Evolutionary conservation across 2,888 invertebrate species (phyloP).

Genomic region (Pterostichus madidus): DNA sequence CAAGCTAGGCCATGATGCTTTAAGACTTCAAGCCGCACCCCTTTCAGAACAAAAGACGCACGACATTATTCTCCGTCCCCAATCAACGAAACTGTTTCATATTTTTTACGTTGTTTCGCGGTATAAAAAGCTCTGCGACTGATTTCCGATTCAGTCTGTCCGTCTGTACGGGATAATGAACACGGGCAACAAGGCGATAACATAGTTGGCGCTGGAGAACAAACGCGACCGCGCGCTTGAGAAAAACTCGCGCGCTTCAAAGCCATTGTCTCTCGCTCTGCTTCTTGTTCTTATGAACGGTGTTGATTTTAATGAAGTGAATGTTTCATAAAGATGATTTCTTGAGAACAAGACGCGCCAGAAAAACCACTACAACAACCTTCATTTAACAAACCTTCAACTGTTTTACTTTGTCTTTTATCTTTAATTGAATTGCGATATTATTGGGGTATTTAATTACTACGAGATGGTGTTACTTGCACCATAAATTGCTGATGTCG

Average conservation of each 20-base stretch:
- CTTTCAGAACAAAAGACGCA: constrained; percentile 28
- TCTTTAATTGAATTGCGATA: constrained; percentile 31
- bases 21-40: constrained; percentile 18
- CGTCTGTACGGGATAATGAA: constrained; percentile 67
- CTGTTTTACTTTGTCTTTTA: background rate
- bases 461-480: background rate
- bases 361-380: constrained; percentile 24
- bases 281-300: constrained; percentile 45
- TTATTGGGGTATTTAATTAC: background rate
- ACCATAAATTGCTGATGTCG: background rate
- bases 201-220: constrained; percentile 63
- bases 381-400: constrained; percentile 6
- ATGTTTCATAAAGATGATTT: constrained; percentile 67
- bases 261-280: constrained; percentile 33
- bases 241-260: constrained; percentile 57
- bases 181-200: constrained; percentile 66
- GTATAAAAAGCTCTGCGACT: constrained; percentile 53
- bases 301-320: constrained; percentile 64
- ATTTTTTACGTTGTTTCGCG: constrained; percentile 34
- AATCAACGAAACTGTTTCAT: constrained; percentile 65
- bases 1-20: background rate
- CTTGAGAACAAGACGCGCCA: constrained; percentile 44
- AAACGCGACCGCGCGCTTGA: constrained; percentile 57
- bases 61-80: constrained; percentile 12
- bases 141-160: constrained; percentile 66